Percentiles rank a stretch among this genome's conserved stretches.
Conservation (phyloP, 2,113 vertebrate species). For the Colaptes auratus region DNA sequence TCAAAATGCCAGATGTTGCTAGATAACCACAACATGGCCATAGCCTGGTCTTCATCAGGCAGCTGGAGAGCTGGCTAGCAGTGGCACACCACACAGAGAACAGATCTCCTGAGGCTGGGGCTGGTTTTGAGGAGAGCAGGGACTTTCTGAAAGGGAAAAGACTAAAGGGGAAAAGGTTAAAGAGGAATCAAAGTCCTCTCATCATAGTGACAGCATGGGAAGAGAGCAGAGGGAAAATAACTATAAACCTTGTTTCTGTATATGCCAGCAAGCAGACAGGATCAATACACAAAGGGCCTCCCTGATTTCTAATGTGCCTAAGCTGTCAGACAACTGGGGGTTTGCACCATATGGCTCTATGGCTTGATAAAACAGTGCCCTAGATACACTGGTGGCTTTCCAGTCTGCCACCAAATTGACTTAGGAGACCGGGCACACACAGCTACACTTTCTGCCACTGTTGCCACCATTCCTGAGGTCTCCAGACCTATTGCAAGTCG, state of each 20-base stretch:
- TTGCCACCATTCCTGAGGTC: background rate
- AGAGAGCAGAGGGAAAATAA: background rate
- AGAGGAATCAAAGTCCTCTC: background rate
- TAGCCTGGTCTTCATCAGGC: background rate
- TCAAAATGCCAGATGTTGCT: background rate
- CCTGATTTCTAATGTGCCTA: conserved; percentile 52
- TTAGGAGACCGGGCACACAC: background rate
- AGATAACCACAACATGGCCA: background rate
- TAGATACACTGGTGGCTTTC: conserved; percentile 2
- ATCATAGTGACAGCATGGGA: background rate
- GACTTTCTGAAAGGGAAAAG: background rate
- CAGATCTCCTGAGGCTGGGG: background rate
- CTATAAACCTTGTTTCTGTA: background rate
- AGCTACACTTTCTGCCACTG: background rate
- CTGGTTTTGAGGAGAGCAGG: background rate
- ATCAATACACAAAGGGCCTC: conserved; percentile 3
- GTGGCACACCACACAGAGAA: background rate
- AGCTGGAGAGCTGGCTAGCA: background rate
- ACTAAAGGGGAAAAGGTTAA: background rate
- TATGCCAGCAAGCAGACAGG: background rate
- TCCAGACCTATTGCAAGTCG: background rate
- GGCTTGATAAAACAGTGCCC: conserved; percentile 42
- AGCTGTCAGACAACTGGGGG: background rate
- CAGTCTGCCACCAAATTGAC: background rate
- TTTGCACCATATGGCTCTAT: conserved; percentile 21